Evolutionary conservation across 2,113 vertebrate genomes (phyloP), one percentile per base, ranked within the genome.

Genomic region (Cyphomyrus plagiostoma): DNA sequence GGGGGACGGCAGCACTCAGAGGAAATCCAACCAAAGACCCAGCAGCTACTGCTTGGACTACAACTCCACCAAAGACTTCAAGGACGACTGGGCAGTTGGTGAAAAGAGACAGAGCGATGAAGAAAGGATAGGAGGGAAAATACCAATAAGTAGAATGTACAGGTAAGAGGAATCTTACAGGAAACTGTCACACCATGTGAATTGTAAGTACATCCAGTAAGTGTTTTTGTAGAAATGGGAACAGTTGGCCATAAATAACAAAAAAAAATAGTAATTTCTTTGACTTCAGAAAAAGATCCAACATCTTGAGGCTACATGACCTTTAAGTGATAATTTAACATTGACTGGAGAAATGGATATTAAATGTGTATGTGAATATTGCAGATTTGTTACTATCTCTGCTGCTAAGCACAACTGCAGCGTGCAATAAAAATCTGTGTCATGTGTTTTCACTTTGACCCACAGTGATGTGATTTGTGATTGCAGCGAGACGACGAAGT

Each of bases 31-130:
- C 95, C 98, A 98, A 94, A 98, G 98, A 95, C 97, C 97, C 92
- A 98, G 98, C 95, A 98, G 99, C 93, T 98, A 97, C 94, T 97
- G 97, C 92, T 92, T 98, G 96, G 97, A 99, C 96, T 98, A 97
- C 95, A 97, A 97, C 93, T 95, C 98, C 7, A 94, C 97, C 10
- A 98, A 98, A 90, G 97, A 97, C 50, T 96, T 97, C 92, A 97
- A 97, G 85, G 97, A 96, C 82, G 96, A 96, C 91, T 96, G 95
- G 82, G 94, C 94, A 2, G 93, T 96, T 9, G 96, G 96, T 82
- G 97, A 97, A 74, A 99, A 98, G 94, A 97, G 97, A 90, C 95
- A 96, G 92, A 97, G 97, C 95, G 97, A 97, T 91, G 97, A 98
- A 93, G 98, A 98, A 92, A 97, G 97, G 95, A 97, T 98, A 97